A percentile compares a stretch with the other conserved stretches of the same genome.
Conservation (phyloP, 2,797 vertebrate genomes). For the Babyrousa celebensis region DNA sequence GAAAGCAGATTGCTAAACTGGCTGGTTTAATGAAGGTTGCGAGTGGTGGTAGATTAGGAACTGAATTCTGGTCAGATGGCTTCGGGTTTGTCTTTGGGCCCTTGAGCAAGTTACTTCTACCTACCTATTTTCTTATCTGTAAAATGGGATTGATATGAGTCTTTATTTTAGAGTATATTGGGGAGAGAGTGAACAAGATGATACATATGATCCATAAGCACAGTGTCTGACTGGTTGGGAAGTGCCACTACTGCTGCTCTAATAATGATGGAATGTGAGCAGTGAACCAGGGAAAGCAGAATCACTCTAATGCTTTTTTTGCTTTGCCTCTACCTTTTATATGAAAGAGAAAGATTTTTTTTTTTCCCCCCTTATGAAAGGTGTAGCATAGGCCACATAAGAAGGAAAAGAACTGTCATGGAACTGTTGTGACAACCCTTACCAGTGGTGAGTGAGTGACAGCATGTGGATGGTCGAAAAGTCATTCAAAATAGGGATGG, state of each 20-base stretch:
- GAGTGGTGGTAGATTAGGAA: neutral
- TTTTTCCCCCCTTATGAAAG: neutral
- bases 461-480: neutral
- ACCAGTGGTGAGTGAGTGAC: neutral
- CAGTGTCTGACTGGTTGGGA: neutral
- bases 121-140: neutral
- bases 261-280: neutral
- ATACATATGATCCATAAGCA: neutral
- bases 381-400: neutral
- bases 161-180: constrained; percentile 9
- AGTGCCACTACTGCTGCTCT: neutral
- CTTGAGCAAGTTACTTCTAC: constrained; percentile 22
- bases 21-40: neutral
- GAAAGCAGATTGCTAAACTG: neutral
- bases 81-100: constrained; percentile 25
- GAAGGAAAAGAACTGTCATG: neutral
- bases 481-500: neutral
- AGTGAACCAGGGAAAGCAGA: constrained; percentile 12
- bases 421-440: neutral
- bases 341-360: neutral
- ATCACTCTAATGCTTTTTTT: constrained; percentile 26
- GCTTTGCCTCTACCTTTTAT: constrained; percentile 1
- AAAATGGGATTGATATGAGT: neutral
- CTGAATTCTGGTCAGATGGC: neutral
- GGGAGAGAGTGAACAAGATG: neutral